A percentile compares a stretch with the other conserved stretches of the same genome.
These are phyloP conservation scores for Larimichthys polyactis DNA, from an alignment of 2,113 vertebrate species.

Conservation along the genomic window DNA sequence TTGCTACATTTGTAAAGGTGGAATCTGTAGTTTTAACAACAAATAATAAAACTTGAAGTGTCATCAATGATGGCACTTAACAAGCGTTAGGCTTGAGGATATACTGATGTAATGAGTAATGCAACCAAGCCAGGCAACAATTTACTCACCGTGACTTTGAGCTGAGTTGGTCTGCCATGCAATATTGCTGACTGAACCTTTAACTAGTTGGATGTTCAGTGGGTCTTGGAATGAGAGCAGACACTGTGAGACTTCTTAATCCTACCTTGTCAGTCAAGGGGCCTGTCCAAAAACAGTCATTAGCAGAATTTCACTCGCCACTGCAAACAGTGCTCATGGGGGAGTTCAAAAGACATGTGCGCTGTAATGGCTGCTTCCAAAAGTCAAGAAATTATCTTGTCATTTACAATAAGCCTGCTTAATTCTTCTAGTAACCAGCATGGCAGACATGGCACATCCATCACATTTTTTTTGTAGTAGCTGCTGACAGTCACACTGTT, in stretches of 20 bases:
- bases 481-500: background rate
- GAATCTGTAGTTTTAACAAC: background rate
- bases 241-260: constrained; percentile 38
- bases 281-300: constrained; percentile 45
- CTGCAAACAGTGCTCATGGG: constrained; percentile 17
- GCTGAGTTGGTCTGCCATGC: background rate
- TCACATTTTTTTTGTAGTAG: background rate
- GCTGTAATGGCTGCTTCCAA: background rate
- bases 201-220: constrained; percentile 17
- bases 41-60: background rate
- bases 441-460: background rate
- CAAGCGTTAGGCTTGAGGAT: background rate
- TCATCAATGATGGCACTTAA: background rate
- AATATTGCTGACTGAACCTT: constrained; percentile 35
- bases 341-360: constrained; percentile 12
- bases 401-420: background rate
- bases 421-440: background rate
- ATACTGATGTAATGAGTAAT: background rate
- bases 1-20: constrained; percentile 24
- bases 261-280: constrained; percentile 47
- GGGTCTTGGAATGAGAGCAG: constrained; percentile 39
- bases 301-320: constrained; percentile 48
- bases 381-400: constrained; percentile 25
- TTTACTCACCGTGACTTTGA: background rate
- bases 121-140: background rate